A percentile compares a stretch with the other conserved stretches of the same genome.
Conservation (phyloP, 1,140 invertebrate genomes). For the Drosophila saltans region DNA sequence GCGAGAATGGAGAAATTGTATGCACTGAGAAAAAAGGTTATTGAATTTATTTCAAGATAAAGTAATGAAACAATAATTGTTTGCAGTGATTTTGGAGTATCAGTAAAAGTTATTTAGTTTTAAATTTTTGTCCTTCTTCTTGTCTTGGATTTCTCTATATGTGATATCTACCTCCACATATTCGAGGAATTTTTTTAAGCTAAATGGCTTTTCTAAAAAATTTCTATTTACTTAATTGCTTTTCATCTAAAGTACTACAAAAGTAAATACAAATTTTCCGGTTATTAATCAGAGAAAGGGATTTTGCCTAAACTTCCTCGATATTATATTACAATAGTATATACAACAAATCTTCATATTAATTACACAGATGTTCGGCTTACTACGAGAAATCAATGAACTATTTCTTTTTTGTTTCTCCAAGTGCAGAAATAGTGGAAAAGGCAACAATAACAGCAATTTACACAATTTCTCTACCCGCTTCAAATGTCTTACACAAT, state of each 20-base stretch:
- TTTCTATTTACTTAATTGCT: too few species aligned
- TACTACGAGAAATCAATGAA: not conserved
- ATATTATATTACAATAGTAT: not conserved
- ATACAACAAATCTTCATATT: not conserved
- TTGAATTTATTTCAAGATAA: not conserved
- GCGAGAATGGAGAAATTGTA: conserved; percentile 12
- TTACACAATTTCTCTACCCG: conserved; percentile 51
- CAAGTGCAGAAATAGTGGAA: conserved; percentile 17
- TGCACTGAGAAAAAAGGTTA: not conserved
- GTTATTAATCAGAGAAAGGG: not conserved
- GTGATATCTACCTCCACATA: too few species aligned
- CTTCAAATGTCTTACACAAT: conserved; percentile 27
- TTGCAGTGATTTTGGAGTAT: too few species aligned
- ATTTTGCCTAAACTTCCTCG: too few species aligned
- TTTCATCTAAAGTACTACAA: too few species aligned
- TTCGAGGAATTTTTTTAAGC: too few species aligned
- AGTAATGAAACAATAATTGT: too few species aligned
- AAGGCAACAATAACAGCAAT: conserved; percentile 71
- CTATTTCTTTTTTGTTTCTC: not conserved
- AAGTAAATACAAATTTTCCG: not conserved
- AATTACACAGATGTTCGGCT: not conserved
- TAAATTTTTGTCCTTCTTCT: too few species aligned
- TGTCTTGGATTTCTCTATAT: too few species aligned
- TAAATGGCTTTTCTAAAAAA: too few species aligned
- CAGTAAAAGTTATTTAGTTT: too few species aligned